phyloP scores from a whole-genome alignment of 2,113 vertebrate genomes.

The Ciconia stormi region DNA sequence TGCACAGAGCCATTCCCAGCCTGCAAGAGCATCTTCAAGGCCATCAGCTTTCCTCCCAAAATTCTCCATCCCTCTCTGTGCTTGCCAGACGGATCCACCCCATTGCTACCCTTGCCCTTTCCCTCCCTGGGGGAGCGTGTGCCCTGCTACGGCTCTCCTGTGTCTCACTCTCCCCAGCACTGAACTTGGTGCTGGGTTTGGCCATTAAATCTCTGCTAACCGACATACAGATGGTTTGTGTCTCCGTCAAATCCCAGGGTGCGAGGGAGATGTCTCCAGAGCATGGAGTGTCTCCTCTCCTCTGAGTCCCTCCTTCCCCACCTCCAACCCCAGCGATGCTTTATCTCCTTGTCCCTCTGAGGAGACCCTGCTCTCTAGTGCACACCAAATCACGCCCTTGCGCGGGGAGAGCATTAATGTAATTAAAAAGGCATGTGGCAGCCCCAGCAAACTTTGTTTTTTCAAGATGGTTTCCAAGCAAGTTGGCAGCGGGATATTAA shows the following conservation, averaged over 20 bases:
- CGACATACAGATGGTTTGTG: conserved; percentile 39
- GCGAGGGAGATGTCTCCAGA: conserved; percentile 43
- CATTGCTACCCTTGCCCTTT: neutral
- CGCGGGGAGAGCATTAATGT: conserved; percentile 31
- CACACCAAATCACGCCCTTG: neutral
- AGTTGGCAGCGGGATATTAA: conserved; percentile 69
- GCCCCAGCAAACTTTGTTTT: conserved; percentile 48
- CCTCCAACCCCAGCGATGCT: neutral
- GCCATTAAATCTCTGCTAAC: conserved; percentile 9
- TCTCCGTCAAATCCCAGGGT: conserved; percentile 37
- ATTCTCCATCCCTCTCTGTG: neutral
- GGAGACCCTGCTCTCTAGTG: neutral
- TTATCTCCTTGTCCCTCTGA: neutral
- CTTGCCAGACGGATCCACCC: neutral
- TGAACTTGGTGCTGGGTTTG: conserved; percentile 15
- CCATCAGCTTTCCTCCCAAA: neutral
- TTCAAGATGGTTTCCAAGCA: conserved; percentile 63
- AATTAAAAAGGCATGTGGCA: conserved; percentile 70
- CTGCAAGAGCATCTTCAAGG: neutral
- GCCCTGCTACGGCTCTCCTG: neutral
- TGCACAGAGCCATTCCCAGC: neutral
- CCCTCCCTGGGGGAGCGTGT: fast-evolving
- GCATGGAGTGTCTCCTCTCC: neutral
- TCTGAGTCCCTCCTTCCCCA: conserved; percentile 2
- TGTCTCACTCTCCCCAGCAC: neutral